These are phyloP conservation scores for Solea senegalensis DNA, from an alignment of 2,113 vertebrate species.

Conservation along the genomic window DNA sequence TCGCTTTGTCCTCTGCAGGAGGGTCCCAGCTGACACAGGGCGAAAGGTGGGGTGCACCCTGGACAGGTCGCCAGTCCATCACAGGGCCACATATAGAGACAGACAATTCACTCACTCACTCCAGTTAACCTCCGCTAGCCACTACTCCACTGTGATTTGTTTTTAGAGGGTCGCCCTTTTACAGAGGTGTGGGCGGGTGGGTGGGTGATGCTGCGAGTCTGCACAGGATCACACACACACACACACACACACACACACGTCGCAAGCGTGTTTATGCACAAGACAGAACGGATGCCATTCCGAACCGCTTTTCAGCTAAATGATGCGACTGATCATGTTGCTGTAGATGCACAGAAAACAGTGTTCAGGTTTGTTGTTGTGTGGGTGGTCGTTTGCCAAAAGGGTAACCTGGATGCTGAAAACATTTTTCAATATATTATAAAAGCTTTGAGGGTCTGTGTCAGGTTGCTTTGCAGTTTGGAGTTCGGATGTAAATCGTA, in stretches of 20 bases:
- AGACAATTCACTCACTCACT: too few species aligned
- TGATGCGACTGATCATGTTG: neutral
- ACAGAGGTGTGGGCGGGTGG: slow-evolving; percentile 9
- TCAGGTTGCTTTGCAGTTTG: slow-evolving; percentile 19
- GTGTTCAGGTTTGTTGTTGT: neutral
- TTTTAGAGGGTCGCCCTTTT: slow-evolving; percentile 7
- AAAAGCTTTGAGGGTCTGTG: neutral
- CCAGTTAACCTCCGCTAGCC: too few species aligned
- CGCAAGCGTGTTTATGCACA: neutral
- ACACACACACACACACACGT: neutral
- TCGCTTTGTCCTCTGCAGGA: too few species aligned
- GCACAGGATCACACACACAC: neutral
- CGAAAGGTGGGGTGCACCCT: too few species aligned
- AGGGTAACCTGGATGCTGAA: slow-evolving; percentile 6
- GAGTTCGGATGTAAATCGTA: neutral
- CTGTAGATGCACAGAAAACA: neutral
- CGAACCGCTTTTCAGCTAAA: neutral
- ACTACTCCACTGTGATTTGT: too few species aligned
- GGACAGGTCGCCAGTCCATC: too few species aligned
- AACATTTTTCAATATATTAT: neutral
- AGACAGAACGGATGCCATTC: neutral
- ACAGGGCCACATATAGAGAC: too few species aligned
- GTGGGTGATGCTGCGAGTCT: slow-evolving; percentile 14
- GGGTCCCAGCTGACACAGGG: too few species aligned
- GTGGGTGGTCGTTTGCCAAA: neutral